Conservation (phyloP, 2,797 vertebrate genomes). For the Amniataba percoides region DNA sequence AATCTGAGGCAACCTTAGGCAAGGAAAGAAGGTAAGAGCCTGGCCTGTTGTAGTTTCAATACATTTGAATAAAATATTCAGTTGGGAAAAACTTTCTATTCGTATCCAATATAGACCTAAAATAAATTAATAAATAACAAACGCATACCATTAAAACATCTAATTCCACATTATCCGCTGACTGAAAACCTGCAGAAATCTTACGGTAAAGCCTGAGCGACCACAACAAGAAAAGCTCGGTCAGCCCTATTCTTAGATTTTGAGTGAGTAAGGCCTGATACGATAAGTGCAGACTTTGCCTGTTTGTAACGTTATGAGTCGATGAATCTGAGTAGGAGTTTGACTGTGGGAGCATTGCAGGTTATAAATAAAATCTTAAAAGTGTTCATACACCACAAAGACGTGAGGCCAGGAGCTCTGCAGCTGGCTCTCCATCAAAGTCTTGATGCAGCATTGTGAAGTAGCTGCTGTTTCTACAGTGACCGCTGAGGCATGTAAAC, state of each 20-base stretch:
- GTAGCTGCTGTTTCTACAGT: conserved; percentile 28
- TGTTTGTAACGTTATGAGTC: not conserved
- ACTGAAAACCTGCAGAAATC: not conserved
- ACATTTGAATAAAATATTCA: conserved; percentile 11
- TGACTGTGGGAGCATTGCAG: not conserved
- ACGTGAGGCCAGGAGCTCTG: not conserved
- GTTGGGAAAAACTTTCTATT: not conserved
- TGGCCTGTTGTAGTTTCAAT: not conserved
- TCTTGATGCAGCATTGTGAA: conserved; percentile 11
- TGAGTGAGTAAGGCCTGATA: not conserved
- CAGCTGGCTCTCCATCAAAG: conserved; percentile 10
- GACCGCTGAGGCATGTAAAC: conserved; percentile 44
- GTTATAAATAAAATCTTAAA: conserved; percentile 20
- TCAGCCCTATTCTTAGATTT: not conserved
- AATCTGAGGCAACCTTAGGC: not conserved
- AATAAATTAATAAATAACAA: not conserved
- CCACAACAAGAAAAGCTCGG: not conserved
- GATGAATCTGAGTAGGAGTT: not conserved
- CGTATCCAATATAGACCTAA: not conserved
- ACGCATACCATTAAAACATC: not conserved
- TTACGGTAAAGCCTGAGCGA: not conserved
- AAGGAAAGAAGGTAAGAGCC: not conserved
- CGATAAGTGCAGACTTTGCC: not conserved
- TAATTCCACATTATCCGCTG: not conserved
- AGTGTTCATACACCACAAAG: conserved; percentile 1